Evolutionary conservation across 2,797 vertebrate genomes (phyloP), one percentile per base, ranked within the genome.

Genomic region (Danio jaintianensis): DNA sequence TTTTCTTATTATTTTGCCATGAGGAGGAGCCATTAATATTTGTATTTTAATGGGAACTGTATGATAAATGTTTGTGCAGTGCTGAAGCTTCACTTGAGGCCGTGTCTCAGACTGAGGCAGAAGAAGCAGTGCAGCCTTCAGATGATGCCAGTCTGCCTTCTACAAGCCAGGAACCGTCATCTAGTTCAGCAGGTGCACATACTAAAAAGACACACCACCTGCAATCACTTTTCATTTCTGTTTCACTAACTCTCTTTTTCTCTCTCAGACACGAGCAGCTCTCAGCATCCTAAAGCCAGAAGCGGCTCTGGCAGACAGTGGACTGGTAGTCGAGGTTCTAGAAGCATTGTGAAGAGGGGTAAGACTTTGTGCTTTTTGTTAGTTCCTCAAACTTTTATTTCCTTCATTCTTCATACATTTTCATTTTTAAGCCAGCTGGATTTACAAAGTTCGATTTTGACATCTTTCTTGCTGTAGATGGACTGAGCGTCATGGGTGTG

Each of bases 121-220:
- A 96, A 78, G 97, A 97, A 81, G 87, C 94, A 18, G 93, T 92
- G 66, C 97, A 98, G 83, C 90, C 93, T 0, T 93, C 95, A 75
- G 98, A 97, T 81, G 95, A 96, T 52, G 90, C 95, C 72, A 95
- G 92, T 83, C 93, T 97, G 81, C 96, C 97, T 69, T 97, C 96
- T 0, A 98, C 97, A 85, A 98, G 96, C 89, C 97, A 98, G 89
- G 97, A 99, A 82, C 96, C 97, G 11, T 96, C 98, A 16, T 98
- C 97, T 1, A 98, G 97, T 88, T 97, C 96, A 82, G 95, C 96
- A 89, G 97, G 97, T 98, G 91, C 6, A 11, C 11, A 7, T 40
- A 18, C 48, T 6, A 47, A 69, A 40, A 36, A 63, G 4, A 6
- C 0, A 16, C 43, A n/a, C 16, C 18, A 16, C 45, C 6, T 43